Percentiles rank a stretch among this genome's conserved stretches.
These are phyloP conservation scores for Bambusicola thoracicus DNA, from an alignment of 2,113 vertebrate genomes.

Conservation along the genomic window DNA sequence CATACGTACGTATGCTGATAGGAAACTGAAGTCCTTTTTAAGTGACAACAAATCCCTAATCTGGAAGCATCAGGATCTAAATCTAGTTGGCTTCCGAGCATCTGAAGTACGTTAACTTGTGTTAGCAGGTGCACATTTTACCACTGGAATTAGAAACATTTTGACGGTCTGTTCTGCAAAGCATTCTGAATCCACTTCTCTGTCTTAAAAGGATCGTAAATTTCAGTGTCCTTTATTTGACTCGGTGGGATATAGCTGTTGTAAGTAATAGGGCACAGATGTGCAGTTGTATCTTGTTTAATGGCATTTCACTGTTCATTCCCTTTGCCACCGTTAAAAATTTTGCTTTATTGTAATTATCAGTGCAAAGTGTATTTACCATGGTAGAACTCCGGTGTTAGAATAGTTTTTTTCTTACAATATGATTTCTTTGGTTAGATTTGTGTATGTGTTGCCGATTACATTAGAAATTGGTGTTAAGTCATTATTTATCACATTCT, in stretches of 20 bases:
- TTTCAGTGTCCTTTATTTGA: slow-evolving; percentile 82
- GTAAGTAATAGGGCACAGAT: slow-evolving; percentile 82
- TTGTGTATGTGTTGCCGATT: slow-evolving; percentile 85
- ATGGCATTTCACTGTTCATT: slow-evolving; percentile 83
- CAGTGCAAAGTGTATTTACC: slow-evolving; percentile 85
- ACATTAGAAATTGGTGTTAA: slow-evolving; percentile 85
- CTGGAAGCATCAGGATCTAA: slow-evolving; percentile 70
- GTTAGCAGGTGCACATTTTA: slow-evolving; percentile 82
- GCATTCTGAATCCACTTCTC: slow-evolving; percentile 80
- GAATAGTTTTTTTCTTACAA: slow-evolving; percentile 76
- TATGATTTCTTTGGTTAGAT: slow-evolving; percentile 81
- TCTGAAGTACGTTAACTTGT: slow-evolving; percentile 77
- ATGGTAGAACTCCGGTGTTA: slow-evolving; percentile 84
- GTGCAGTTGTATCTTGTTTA: slow-evolving; percentile 83
- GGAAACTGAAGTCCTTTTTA: slow-evolving; percentile 74
- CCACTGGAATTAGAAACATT: slow-evolving; percentile 76
- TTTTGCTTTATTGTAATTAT: slow-evolving; percentile 84
- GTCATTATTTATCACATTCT: slow-evolving; percentile 86
- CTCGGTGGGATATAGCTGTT: slow-evolving; percentile 82
- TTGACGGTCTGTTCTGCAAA: slow-evolving; percentile 81
- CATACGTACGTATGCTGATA: slow-evolving; percentile 71
- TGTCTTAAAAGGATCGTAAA: slow-evolving; percentile 81
- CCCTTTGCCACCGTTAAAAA: slow-evolving; percentile 80
- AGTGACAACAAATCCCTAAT: slow-evolving; percentile 74
- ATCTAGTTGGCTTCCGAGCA: slow-evolving; percentile 74